Evolutionary conservation across 1,140 invertebrate species (phyloP).

Genomic region (Ganaspis sp.): DNA sequence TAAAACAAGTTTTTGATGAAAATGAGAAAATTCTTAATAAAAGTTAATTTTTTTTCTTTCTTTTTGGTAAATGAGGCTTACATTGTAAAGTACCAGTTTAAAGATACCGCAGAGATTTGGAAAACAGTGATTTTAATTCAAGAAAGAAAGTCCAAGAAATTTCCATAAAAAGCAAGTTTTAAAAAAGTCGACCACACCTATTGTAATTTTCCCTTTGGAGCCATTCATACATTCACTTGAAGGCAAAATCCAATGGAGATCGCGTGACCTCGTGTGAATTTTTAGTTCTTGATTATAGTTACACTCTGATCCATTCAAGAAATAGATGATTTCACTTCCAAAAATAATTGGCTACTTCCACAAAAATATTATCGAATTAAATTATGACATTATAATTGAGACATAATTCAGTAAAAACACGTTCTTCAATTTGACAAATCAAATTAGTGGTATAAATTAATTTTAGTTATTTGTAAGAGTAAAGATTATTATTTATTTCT

Average conservation of each 20-base stretch:
- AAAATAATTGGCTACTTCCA: background rate
- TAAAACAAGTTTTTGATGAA: no score
- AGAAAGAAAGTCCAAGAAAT: background rate
- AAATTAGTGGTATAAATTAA: no score
- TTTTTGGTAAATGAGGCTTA: no score
- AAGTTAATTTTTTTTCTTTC: no score
- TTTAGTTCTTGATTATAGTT: conserved; percentile 4
- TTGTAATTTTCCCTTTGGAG: conserved; percentile 5
- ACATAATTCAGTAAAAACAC: no score
- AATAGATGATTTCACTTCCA: background rate
- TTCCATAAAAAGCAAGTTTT: background rate
- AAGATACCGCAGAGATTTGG: no score
- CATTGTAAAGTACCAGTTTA: no score
- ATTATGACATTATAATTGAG: no score
- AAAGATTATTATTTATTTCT: no score
- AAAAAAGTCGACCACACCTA: background rate
- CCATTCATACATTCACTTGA: background rate
- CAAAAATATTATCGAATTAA: background rate
- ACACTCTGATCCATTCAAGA: background rate
- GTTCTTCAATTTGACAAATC: no score
- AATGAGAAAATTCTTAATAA: no score
- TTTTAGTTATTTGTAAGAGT: no score
- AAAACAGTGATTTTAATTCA: background rate
- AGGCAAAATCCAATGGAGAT: background rate
- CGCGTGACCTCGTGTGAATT: conserved; percentile 4